Base-by-base conservation (phyloP, 2,113 vertebrate species). In the Odocoileus virginianus region DNA sequence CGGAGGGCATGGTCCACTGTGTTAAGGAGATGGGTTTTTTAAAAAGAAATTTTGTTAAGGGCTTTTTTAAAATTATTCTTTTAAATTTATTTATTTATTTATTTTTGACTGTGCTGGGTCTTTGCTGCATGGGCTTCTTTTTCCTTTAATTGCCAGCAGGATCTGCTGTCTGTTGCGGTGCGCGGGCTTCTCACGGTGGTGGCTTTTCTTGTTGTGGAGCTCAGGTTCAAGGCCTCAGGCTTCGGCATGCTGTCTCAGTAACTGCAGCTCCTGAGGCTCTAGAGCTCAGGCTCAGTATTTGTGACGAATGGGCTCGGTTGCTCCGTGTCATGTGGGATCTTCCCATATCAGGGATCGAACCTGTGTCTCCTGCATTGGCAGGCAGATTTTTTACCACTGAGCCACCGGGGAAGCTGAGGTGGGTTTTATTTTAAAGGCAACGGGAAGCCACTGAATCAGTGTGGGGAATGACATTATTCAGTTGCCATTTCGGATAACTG, bases 141-240 rank as follows among this genome's bases (percentile, higher is more conserved):
- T 45, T 47, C 17, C 7, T 78, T 28, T 78, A 78, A 17, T 79
- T 79, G 14, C 7, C 25, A 79, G 1, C 76, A 79, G 27, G 27
- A 15, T 9, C 43, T 47, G 15, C 27, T 79, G 4, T 79, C 45
- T 30, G 0, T 19, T 50, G 45, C 0, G 5, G 45, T 50, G 9
- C 1, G 0, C 0, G 2, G 78, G 45, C 45, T 50, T 50, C 78
- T 81, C 2, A 19, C 6, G 19, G 78, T 10, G 9, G 28, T 50
- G 45, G 78, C 28, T 81, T 64, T 30, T 81, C 45, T 50, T 3
- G 61, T 50, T 33, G 78, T 3, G 16, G 9, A 50, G 43, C 45
- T 50, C 1, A 11, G 28, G 78, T 19, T 50, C 28, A 30, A 5
- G 74, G 13, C 27, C 74, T 9, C 27, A 45, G 76, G 76, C 43